phyloP scores from a whole-genome alignment of 2,888 invertebrate genomes.

The Dexiosoma caninum region DNA sequence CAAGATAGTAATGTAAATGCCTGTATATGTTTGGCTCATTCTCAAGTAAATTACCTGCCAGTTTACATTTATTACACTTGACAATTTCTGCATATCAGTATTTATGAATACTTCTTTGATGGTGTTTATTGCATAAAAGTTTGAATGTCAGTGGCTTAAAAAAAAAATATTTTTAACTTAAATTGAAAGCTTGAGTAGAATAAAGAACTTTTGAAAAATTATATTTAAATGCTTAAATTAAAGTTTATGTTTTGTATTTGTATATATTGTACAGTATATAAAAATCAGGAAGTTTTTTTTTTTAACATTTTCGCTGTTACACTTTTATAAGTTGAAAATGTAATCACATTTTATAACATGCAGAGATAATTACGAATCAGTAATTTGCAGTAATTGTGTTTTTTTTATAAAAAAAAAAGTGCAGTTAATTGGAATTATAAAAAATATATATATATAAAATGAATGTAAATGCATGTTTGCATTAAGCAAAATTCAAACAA shows the following conservation, averaged over 20 bases:
- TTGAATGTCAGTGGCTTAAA: background rate
- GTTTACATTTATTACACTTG: slow-evolving; percentile 59
- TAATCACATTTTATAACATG: too few species aligned
- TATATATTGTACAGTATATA: too few species aligned
- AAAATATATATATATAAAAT: slow-evolving; percentile 26
- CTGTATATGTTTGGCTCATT: slow-evolving; percentile 29
- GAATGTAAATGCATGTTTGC: background rate
- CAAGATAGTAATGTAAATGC: background rate
- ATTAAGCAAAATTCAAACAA: slow-evolving; percentile 39
- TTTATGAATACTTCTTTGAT: slow-evolving; percentile 23
- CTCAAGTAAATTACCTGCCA: slow-evolving; percentile 63
- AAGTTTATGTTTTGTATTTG: too few species aligned
- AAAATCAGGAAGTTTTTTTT: too few species aligned
- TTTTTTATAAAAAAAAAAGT: background rate
- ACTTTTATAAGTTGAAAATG: too few species aligned
- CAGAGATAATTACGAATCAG: background rate
- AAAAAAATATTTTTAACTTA: too few species aligned
- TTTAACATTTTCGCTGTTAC: too few species aligned
- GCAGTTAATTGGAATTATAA: slow-evolving; percentile 49
- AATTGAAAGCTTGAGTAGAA: too few species aligned
- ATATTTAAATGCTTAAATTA: too few species aligned
- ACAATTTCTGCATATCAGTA: slow-evolving; percentile 54
- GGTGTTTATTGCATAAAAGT: slow-evolving; percentile 2
- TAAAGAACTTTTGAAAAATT: too few species aligned
- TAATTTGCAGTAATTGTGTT: slow-evolving; percentile 27